These are phyloP conservation scores for Novumbra hubbsi DNA, from an alignment of 2,797 vertebrate species.

Conservation along the genomic window DNA sequence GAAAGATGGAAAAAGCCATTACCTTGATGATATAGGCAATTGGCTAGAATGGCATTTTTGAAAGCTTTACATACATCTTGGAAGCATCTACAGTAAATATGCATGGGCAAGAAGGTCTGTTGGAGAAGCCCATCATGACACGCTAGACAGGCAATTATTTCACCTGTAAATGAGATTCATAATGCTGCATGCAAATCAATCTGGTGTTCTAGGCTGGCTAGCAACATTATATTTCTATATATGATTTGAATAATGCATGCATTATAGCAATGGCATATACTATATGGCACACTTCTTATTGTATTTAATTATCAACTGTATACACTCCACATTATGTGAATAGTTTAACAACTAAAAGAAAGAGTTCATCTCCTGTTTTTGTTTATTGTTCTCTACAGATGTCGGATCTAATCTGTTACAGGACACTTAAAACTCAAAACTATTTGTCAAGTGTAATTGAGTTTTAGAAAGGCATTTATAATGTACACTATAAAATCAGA, in stretches of 20 bases:
- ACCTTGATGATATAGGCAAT: slow-evolving; percentile 9
- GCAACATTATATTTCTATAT: not conserved
- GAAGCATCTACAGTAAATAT: slow-evolving; percentile 8
- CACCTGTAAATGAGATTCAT: slow-evolving; percentile 5
- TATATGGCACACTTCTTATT: not conserved
- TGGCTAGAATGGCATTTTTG: slow-evolving; percentile 5
- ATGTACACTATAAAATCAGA: no score
- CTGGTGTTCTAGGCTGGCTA: not conserved
- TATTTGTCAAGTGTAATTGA: no score
- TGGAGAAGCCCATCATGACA: not conserved
- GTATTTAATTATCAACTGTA: no score
- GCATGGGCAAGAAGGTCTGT: slow-evolving; percentile 5
- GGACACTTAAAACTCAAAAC: not conserved
- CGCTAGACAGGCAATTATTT: not conserved
- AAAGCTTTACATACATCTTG: not conserved
- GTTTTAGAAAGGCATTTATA: no score
- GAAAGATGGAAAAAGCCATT: slow-evolving; percentile 8
- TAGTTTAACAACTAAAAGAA: not conserved
- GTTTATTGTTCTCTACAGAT: not conserved
- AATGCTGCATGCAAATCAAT: slow-evolving; percentile 2
- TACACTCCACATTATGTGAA: not conserved
- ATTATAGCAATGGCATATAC: not conserved
- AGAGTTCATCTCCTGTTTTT: not conserved
- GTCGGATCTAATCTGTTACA: not conserved
- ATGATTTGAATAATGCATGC: not conserved